These are phyloP conservation scores for Bombus sylvicola DNA, from an alignment of 1,140 invertebrate species.

Conservation along the genomic window DNA sequence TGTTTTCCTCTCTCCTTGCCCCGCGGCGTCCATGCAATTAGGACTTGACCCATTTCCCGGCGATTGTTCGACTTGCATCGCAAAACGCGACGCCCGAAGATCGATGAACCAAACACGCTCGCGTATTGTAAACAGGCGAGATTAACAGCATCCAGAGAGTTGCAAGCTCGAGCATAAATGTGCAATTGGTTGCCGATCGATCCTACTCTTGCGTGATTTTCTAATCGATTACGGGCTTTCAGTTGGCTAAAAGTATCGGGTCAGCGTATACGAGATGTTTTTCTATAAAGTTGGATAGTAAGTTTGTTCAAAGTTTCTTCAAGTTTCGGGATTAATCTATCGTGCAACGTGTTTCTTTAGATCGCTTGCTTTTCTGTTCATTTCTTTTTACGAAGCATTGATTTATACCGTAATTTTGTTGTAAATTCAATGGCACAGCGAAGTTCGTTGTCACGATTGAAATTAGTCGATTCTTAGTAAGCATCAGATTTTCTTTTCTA, in stretches of 20 bases:
- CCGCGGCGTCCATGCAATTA: constrained; percentile 34
- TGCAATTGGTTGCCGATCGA: neutral
- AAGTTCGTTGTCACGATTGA: too few relatives aligned
- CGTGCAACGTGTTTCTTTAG: too few relatives aligned
- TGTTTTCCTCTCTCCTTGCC: neutral
- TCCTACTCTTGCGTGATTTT: neutral
- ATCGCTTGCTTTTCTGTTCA: too few relatives aligned
- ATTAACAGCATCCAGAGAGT: constrained; percentile 14
- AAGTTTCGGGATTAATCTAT: too few relatives aligned
- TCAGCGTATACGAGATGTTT: too few relatives aligned
- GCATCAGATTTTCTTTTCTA: too few relatives aligned
- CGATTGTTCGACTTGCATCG: constrained; percentile 6
- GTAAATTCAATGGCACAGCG: too few relatives aligned
- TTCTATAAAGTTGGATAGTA: too few relatives aligned
- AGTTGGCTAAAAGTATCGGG: neutral
- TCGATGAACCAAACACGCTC: constrained; percentile 32
- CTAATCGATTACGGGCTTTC: neutral
- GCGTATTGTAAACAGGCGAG: constrained; percentile 14
- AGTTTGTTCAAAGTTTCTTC: too few relatives aligned
- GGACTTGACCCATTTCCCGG: constrained; percentile 30
- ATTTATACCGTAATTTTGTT: too few relatives aligned
- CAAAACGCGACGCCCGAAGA: neutral
- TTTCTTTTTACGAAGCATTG: too few relatives aligned
- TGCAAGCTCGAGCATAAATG: neutral
- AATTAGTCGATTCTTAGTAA: too few relatives aligned